Base-by-base conservation (phyloP, 2,113 vertebrate genomes). In the Bucco capensis region DNA sequence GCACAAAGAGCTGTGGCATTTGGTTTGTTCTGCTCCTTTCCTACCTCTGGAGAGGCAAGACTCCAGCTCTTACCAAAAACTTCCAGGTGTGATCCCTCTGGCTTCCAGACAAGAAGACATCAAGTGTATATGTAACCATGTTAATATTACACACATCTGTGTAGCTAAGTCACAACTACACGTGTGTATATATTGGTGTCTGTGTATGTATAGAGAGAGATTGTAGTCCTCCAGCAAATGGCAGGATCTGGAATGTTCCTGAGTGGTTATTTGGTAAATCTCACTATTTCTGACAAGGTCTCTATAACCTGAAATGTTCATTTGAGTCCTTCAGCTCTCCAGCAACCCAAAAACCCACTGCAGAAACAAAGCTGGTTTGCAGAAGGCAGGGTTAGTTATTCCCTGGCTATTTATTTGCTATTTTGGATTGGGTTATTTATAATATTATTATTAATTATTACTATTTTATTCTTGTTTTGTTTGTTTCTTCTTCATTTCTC, bases 401-500 rank as follows among this genome's bases (percentile, higher is more conserved):
- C 70, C 49, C 54, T 69, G 53, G 53, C 33, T 74, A 78, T 86
- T 93, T 92, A 56, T 88, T 78, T 84, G 49, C 69, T 65, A 10
- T 15, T 71, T 85, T 85, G 66, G 60, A 15, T 40, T 54, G n/a
- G 65, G 19, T 14, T 58, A 40, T 64, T 78, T 70, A n/a, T n/a
- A n/a, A n/a, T n/a, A n/a, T 76, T 40, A 31, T 22, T 60, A 37
- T 93, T 30, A 38, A 30, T 50, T 23, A 61, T 37, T 37, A 58
- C 64, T 71, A 35, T 67, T 92, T 66, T 51, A 47, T 90, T 90
- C 62, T 89, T 80, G 78, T 76, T 93, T 88, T 86, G 54, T 92
- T 94, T 92, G 73, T 82, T 86, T 94, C 70, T 73, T 70, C 69
- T 60, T 76, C 83, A 76, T 96, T 89, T 92, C 89, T 95, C 92